Evolutionary conservation across 2,797 vertebrate species (phyloP).

Genomic region (Macroramphosus scolopax): DNA sequence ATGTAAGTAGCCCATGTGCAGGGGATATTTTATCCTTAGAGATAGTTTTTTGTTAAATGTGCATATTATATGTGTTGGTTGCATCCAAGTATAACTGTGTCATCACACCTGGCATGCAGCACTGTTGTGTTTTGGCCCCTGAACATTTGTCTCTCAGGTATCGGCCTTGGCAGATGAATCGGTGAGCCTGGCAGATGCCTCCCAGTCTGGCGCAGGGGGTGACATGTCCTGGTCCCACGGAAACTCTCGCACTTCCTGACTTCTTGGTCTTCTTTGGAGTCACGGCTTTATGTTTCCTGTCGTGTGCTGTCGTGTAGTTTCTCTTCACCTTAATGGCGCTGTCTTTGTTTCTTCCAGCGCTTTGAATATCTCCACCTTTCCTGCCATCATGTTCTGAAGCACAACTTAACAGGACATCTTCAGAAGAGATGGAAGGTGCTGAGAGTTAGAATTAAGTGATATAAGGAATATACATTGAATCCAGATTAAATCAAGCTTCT

Average conservation of each 20-base stretch:
- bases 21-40: not conserved
- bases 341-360: slow-evolving; percentile 7
- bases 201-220: slow-evolving; percentile 43
- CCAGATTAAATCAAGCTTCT: slow-evolving; percentile 1
- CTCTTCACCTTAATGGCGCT: slow-evolving; percentile 24
- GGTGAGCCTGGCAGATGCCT: slow-evolving; percentile 58
- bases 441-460: slow-evolving; percentile 9
- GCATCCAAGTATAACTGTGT: not conserved
- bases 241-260: slow-evolving; percentile 18
- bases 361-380: slow-evolving; percentile 13
- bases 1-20: not conserved
- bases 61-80: slow-evolving; percentile 1
- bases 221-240: slow-evolving; percentile 14
- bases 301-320: slow-evolving; percentile 19
- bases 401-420: slow-evolving; percentile 42
- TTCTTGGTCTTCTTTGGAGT: slow-evolving; percentile 28
- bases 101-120: slow-evolving; percentile 58
- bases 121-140: slow-evolving; percentile 28
- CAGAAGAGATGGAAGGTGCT: slow-evolving; percentile 20
- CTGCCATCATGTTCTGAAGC: slow-evolving; percentile 36
- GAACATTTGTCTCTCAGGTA: slow-evolving; percentile 59
- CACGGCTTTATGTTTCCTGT: slow-evolving; percentile 5
- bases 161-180: slow-evolving; percentile 56
- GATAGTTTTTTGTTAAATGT: too few species aligned
- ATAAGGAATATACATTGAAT: slow-evolving; percentile 9